Evolutionary conservation across 1,140 invertebrate genomes (phyloP).

Genomic region (Rhyacophila brunnea): DNA sequence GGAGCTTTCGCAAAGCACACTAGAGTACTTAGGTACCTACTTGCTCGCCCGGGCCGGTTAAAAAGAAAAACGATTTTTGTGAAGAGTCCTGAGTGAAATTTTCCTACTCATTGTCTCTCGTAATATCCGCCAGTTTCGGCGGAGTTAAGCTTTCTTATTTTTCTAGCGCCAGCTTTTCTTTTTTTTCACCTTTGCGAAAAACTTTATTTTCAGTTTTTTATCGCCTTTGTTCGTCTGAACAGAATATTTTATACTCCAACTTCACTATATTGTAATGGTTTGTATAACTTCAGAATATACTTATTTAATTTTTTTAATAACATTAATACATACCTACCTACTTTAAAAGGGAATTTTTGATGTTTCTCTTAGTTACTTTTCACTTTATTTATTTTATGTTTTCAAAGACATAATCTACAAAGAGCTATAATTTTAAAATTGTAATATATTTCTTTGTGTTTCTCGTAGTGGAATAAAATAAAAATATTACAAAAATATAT

Average conservation of each 20-base stretch:
- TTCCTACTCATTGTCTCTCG: constrained; percentile 36
- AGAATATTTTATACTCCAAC: constrained; percentile 19
- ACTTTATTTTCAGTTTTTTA: constrained; percentile 30
- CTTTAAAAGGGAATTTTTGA: too few relatives aligned
- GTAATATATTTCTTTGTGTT: too few relatives aligned
- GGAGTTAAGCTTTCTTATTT: constrained; percentile 26
- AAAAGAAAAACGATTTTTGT: constrained; percentile 32
- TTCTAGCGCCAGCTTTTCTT: constrained; percentile 8
- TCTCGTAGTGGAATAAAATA: too few relatives aligned
- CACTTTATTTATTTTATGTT: too few relatives aligned
- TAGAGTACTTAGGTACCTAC: too few relatives aligned
- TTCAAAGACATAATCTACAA: too few relatives aligned
- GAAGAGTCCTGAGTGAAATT: constrained; percentile 33
- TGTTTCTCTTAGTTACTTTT: too few relatives aligned
- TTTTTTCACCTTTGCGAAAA: constrained; percentile 24
- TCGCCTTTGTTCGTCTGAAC: constrained; percentile 32
- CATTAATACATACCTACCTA: too few relatives aligned
- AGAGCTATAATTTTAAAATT: too few relatives aligned
- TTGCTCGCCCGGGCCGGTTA: constrained; percentile 10
- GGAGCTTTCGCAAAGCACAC: constrained; percentile 10
- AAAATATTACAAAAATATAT: too few relatives aligned
- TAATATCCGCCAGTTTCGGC: constrained; percentile 34
- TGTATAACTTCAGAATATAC: constrained; percentile 15
- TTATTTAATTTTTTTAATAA: too few relatives aligned
- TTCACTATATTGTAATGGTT: constrained; percentile 25